Percentiles rank a stretch among this genome's conserved stretches.
Conservation (phyloP, 2,113 vertebrate genomes). For the Lamprotornis superbus region DNA sequence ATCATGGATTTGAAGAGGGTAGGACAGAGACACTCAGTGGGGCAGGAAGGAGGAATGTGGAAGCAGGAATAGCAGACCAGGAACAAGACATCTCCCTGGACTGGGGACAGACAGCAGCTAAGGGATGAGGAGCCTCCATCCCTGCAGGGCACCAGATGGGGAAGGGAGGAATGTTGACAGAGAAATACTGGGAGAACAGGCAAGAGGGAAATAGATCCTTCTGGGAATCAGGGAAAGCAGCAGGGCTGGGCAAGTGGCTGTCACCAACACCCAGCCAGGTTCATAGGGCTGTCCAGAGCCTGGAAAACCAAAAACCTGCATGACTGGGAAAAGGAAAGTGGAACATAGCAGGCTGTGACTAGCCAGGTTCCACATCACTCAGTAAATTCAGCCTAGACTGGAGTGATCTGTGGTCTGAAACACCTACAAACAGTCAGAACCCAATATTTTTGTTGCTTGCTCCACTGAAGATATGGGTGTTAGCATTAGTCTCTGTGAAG, state of each 20-base stretch:
- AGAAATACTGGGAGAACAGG: neutral
- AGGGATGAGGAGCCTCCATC: neutral
- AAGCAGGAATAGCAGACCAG: neutral
- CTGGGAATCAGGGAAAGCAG: rapidly evolving
- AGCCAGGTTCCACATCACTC: neutral
- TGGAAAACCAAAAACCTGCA: neutral
- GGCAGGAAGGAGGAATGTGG: neutral
- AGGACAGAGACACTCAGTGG: neutral
- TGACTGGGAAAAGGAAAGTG: neutral
- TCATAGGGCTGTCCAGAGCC: neutral
- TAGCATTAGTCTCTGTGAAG: neutral
- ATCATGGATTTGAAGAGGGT: neutral
- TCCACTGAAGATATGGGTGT: neutral
- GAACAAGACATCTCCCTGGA: neutral
- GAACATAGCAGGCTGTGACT: neutral
- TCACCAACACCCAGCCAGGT: neutral
- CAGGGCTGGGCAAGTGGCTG: neutral
- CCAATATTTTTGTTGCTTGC: rapidly evolving
- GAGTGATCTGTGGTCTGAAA: neutral
- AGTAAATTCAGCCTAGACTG: neutral
- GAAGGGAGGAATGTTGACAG: neutral
- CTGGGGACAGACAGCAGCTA: neutral
- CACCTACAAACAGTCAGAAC: neutral
- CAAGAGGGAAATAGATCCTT: neutral
- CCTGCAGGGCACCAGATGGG: neutral